Percentiles rank a stretch among this genome's conserved stretches.
These are phyloP conservation scores for Rhogogaster chlorosoma DNA, from an alignment of 2,888 invertebrate species.

Conservation along the genomic window DNA sequence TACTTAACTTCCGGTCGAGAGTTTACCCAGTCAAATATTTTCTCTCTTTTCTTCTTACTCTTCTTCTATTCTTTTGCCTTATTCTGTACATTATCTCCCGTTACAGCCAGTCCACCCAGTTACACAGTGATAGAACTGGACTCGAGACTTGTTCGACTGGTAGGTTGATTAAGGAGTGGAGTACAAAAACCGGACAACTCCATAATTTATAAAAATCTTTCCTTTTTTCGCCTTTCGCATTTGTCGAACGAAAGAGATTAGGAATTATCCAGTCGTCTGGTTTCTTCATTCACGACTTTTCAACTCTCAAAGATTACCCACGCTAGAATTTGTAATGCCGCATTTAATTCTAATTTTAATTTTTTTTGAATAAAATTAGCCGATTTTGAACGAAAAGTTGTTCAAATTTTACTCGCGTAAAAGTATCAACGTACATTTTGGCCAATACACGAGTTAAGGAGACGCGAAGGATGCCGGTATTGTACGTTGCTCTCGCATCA, in stretches of 20 bases:
- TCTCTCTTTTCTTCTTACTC: not conserved
- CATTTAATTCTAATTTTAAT: not conserved
- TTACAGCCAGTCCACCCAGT: conserved; percentile 14
- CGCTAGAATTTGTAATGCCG: not conserved
- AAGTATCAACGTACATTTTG: not conserved
- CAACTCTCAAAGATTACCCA: not conserved
- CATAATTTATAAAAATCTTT: not conserved
- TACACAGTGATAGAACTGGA: conserved; percentile 34
- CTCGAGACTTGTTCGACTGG: conserved; percentile 23
- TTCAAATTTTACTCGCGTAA: not conserved
- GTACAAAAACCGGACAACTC: not conserved
- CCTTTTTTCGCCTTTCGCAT: not conserved
- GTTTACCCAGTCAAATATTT: not conserved
- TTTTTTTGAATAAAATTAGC: not conserved
- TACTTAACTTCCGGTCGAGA: conserved; percentile 21
- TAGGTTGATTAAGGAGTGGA: not conserved
- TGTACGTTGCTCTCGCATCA: conserved; percentile 86
- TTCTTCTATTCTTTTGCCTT: not conserved
- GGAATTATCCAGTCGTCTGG: not conserved
- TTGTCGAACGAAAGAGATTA: not conserved
- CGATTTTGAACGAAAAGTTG: not conserved
- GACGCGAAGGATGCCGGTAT: conserved; percentile 80
- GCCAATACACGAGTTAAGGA: not conserved
- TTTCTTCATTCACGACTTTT: not conserved
- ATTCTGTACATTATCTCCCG: conserved; percentile 26